A percentile compares a stretch with the other conserved stretches of the same genome.
These are phyloP conservation scores for Pentamera pediparva DNA, from an alignment of 53 echinoderm and acorn worm genomes.

Conservation along the genomic window DNA sequence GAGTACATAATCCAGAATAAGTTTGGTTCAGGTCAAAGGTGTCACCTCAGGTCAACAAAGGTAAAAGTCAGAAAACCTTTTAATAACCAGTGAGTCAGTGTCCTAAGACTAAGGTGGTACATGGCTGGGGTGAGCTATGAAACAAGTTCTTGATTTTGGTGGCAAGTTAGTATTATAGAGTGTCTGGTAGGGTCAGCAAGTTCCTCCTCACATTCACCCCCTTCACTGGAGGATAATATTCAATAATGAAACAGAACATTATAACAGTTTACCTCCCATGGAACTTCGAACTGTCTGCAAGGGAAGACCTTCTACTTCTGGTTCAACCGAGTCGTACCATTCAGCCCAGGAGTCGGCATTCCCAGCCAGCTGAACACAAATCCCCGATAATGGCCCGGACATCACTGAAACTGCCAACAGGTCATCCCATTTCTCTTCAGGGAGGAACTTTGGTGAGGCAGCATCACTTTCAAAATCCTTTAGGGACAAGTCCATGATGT, in stretches of 20 bases:
- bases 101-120: too few relatives aligned
- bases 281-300: constrained; percentile 42
- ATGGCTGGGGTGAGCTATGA: too few relatives aligned
- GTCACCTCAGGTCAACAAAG: too few relatives aligned
- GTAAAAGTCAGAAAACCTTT: too few relatives aligned
- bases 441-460: constrained; percentile 59
- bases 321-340: constrained; percentile 69
- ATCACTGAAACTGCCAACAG: constrained; percentile 89
- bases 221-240: background rate
- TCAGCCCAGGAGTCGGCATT: constrained; percentile 62
- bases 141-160: too few relatives aligned
- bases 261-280: background rate
- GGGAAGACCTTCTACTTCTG: constrained; percentile 72
- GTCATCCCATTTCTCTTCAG: constrained; percentile 88
- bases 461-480: constrained; percentile 87
- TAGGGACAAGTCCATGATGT: constrained; percentile 87
- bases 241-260: background rate
- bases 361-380: constrained; percentile 89
- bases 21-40: too few relatives aligned
- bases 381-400: constrained; percentile 79
- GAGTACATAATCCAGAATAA: too few relatives aligned
- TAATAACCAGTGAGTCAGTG: too few relatives aligned
- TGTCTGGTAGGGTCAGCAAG: too few relatives aligned
- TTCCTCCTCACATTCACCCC: background rate
- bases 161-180: too few relatives aligned